phyloP scores from a whole-genome alignment of 2,888 invertebrate genomes.

The Carterocephalus palaemon region DNA sequence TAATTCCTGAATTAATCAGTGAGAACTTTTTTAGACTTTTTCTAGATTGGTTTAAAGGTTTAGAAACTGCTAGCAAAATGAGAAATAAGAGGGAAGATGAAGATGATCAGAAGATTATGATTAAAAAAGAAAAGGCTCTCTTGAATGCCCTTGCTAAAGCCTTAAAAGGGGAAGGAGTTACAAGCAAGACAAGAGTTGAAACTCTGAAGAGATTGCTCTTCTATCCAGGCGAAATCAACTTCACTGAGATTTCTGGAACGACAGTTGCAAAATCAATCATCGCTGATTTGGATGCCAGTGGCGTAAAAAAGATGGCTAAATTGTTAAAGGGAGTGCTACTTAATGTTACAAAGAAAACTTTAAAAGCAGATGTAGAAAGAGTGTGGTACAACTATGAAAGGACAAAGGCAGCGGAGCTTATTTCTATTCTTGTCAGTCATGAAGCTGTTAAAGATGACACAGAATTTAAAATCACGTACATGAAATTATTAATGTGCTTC shows the following conservation, averaged over 20 bases:
- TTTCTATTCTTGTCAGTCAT: conserved; percentile 75
- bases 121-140: conserved; percentile 76
- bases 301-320: conserved; percentile 81
- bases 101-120: conserved; percentile 73
- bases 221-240: conserved; percentile 84
- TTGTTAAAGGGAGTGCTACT: conserved; percentile 81
- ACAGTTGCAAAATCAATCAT: conserved; percentile 82
- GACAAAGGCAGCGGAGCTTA: conserved; percentile 80
- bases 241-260: conserved; percentile 84
- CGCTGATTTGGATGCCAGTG: conserved; percentile 77
- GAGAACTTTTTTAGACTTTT: conserved; percentile 82
- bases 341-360: conserved; percentile 73
- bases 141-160: conserved; percentile 72
- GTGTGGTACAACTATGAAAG: conserved; percentile 84
- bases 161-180: conserved; percentile 68
- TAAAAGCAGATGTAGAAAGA: conserved; percentile 71
- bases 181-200: conserved; percentile 74
- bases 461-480: conserved; percentile 82
- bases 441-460: conserved; percentile 74
- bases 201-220: conserved; percentile 82
- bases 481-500: conserved; percentile 82
- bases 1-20: conserved; percentile 80
- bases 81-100: conserved; percentile 69
- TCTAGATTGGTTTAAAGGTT: conserved; percentile 80
- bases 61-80: conserved; percentile 78